Percentiles rank a stretch among this genome's conserved stretches.
phyloP scores from a whole-genome alignment of 2,113 vertebrate species.

The Perca fluviatilis region DNA sequence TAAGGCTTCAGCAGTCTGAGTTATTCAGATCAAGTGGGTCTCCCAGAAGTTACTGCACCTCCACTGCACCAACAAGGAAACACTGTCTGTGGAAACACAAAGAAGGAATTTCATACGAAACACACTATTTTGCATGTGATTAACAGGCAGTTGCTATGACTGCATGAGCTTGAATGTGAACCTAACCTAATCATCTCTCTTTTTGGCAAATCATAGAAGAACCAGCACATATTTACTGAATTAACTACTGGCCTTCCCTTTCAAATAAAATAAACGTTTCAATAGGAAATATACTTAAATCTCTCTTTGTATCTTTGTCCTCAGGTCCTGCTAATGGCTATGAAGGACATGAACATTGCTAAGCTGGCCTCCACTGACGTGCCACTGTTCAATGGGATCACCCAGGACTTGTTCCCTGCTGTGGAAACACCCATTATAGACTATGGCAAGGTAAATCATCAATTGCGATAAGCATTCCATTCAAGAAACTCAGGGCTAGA shows the following conservation, averaged over 20 bases:
- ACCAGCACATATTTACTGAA: slow-evolving; percentile 1
- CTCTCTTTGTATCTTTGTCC: slow-evolving; percentile 13
- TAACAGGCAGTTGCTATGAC: slow-evolving; percentile 28
- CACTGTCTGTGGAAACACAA: background rate
- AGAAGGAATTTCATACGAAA: slow-evolving; percentile 2
- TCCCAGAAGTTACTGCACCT: background rate
- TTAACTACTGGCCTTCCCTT: background rate
- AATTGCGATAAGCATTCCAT: background rate
- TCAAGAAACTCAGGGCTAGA: no score
- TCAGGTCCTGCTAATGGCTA: slow-evolving; percentile 90
- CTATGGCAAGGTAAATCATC: slow-evolving; percentile 84
- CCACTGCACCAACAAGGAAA: background rate
- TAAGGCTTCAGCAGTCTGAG: background rate
- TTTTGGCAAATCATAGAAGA: slow-evolving; percentile 30
- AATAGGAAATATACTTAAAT: background rate
- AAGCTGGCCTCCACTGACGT: slow-evolving; percentile 88
- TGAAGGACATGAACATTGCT: slow-evolving; percentile 93
- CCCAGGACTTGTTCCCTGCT: slow-evolving; percentile 90
- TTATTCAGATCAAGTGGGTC: background rate
- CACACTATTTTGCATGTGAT: slow-evolving; percentile 15
- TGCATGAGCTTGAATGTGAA: slow-evolving; percentile 13
- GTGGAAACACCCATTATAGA: slow-evolving; percentile 85
- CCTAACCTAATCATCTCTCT: slow-evolving; percentile 41
- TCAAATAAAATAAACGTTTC: background rate
- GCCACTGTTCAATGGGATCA: slow-evolving; percentile 89